Conservation (phyloP, 1,140 invertebrate genomes). For the Brachionus paranguensis region DNA sequence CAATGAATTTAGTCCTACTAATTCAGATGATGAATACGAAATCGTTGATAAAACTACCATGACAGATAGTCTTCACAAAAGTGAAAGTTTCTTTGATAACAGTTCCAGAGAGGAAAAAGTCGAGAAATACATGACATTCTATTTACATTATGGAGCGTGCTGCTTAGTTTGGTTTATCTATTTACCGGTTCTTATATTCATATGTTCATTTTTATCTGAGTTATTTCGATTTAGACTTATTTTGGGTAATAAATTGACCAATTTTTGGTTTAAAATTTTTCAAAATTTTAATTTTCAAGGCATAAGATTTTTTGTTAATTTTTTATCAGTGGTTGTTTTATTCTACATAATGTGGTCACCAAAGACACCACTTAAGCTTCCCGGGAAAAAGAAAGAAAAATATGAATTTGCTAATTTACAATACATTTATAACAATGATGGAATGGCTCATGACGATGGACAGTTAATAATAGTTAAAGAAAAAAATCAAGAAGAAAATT, state of each 20-base stretch:
- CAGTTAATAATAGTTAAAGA: neutral
- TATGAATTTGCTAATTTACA: slow-evolving; percentile 2
- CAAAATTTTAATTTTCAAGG: neutral
- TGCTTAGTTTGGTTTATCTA: slow-evolving; percentile 87
- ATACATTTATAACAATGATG: neutral
- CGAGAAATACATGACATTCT: slow-evolving; percentile 78
- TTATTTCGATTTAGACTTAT: slow-evolving; percentile 90
- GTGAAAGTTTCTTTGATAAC: neutral
- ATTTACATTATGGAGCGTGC: slow-evolving; percentile 83
- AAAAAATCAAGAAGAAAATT: neutral
- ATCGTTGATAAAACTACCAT: neutral
- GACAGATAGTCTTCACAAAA: neutral
- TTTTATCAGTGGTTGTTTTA: slow-evolving; percentile 19
- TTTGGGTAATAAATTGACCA: slow-evolving; percentile 64
- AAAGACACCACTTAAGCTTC: slow-evolving; percentile 19
- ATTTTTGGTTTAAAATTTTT: slow-evolving; percentile 4
- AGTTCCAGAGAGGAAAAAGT: slow-evolving; percentile 43
- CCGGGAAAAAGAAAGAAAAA: slow-evolving; percentile 16
- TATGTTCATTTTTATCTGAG: slow-evolving; percentile 83
- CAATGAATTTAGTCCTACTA: neutral
- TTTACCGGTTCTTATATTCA: slow-evolving; percentile 82
- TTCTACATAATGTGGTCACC: slow-evolving; percentile 24
- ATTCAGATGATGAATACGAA: neutral
- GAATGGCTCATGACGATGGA: neutral
- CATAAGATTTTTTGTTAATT: slow-evolving; percentile 38